Evolutionary conservation across 1,140 invertebrate genomes (phyloP).

Genomic region (Ceratitis capitata): DNA sequence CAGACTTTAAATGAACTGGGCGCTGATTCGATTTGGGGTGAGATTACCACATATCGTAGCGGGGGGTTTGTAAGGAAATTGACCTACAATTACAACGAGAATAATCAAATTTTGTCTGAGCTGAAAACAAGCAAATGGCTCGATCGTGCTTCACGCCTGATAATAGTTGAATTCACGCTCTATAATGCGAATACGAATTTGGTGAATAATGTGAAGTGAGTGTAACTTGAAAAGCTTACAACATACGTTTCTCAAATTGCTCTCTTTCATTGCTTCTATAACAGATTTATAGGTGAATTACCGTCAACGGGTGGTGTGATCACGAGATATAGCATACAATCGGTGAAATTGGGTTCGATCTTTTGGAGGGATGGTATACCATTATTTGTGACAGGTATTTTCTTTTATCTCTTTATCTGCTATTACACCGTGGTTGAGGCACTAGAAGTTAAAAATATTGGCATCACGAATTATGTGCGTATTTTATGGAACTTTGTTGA

Average conservation of each 20-base stretch:
- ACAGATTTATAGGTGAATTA: slow-evolving; percentile 57
- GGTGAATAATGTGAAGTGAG: slow-evolving; percentile 55
- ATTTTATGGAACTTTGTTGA: slow-evolving; percentile 52
- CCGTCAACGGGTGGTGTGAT: slow-evolving; percentile 56
- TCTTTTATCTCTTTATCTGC: slow-evolving; percentile 36
- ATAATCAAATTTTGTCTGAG: slow-evolving; percentile 42
- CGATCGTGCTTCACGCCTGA: slow-evolving; percentile 53
- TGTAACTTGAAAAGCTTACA: neutral
- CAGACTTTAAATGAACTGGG: slow-evolving; percentile 46
- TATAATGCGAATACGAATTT: slow-evolving; percentile 56
- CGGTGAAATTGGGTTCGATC: slow-evolving; percentile 45
- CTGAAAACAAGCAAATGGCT: slow-evolving; percentile 49
- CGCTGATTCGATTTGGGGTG: slow-evolving; percentile 49
- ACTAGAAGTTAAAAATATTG: slow-evolving; percentile 45
- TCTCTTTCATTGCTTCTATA: neutral
- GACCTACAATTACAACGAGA: slow-evolving; percentile 43
- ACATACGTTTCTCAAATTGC: no score
- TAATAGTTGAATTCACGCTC: slow-evolving; percentile 55
- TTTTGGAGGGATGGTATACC: slow-evolving; percentile 24
- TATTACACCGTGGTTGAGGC: slow-evolving; percentile 42
- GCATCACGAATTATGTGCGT: slow-evolving; percentile 46
- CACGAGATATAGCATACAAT: slow-evolving; percentile 51
- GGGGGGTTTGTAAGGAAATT: slow-evolving; percentile 53
- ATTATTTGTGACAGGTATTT: neutral
- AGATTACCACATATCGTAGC: slow-evolving; percentile 47